Evolutionary conservation across 2,113 vertebrate genomes (phyloP).

Genomic region (Camelus dromedarius): DNA sequence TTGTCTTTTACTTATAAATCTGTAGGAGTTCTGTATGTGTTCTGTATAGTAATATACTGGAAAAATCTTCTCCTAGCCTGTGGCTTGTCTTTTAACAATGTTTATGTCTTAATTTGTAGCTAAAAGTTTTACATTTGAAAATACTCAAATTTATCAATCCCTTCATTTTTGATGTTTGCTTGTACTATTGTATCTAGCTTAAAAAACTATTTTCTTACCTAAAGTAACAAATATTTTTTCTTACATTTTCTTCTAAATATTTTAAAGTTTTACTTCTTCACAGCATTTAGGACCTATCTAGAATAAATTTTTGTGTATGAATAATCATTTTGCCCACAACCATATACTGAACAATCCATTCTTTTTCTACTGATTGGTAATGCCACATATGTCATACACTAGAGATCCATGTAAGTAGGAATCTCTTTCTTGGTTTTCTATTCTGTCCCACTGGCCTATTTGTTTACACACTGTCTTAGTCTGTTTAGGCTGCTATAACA

Average conservation of each 20-base stretch:
- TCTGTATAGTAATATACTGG: not conserved
- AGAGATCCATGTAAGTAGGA: not conserved
- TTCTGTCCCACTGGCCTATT: not conserved
- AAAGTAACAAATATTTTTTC: not conserved
- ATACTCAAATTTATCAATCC: not conserved
- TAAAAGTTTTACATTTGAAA: slow-evolving; percentile 24
- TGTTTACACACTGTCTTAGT: not conserved
- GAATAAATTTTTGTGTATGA: not conserved
- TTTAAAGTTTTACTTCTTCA: not conserved
- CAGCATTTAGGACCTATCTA: not conserved
- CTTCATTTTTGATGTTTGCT: not conserved
- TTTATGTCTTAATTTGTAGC: not conserved
- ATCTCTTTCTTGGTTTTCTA: not conserved
- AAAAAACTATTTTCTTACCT: not conserved
- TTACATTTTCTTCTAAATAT: not conserved
- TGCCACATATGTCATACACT: not conserved
- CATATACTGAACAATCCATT: not conserved
- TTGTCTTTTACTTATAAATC: not conserved
- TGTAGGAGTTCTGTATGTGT: not conserved
- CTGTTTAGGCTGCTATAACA: too few species aligned
- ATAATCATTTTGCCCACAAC: not conserved
- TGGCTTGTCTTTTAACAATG: not conserved
- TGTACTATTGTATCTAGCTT: not conserved
- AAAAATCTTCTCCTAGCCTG: too few species aligned
- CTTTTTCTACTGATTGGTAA: not conserved